These are phyloP conservation scores for Cecropterus lyciades DNA, from an alignment of 1,140 invertebrate genomes.

Conservation along the genomic window DNA sequence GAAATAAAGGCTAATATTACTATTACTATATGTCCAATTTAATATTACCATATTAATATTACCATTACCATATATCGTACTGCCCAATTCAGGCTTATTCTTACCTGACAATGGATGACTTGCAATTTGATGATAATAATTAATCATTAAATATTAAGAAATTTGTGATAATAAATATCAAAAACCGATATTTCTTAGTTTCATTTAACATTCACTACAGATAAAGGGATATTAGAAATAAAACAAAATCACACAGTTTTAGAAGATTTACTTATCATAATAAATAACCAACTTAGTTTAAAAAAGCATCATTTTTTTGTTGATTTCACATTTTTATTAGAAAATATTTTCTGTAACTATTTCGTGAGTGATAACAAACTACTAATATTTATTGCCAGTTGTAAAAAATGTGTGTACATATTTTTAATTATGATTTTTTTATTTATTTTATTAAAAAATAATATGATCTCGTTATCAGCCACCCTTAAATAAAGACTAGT, in stretches of 20 bases:
- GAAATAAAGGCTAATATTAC: too few relatives aligned
- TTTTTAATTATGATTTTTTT: slow-evolving; percentile 44
- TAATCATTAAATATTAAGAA: too few relatives aligned
- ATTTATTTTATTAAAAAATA: slow-evolving; percentile 45
- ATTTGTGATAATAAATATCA: too few relatives aligned
- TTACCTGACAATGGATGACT: too few relatives aligned
- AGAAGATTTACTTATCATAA: slow-evolving; percentile 76
- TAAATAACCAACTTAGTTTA: slow-evolving; percentile 79
- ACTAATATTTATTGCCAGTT: slow-evolving; percentile 47
- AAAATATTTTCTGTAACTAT: slow-evolving; percentile 57
- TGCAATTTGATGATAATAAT: too few relatives aligned
- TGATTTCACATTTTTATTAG: slow-evolving; percentile 53
- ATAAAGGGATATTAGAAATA: slow-evolving; percentile 36
- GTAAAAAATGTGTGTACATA: slow-evolving; percentile 36
- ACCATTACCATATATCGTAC: too few relatives aligned
- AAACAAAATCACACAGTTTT: slow-evolving; percentile 54
- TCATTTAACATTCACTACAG: too few relatives aligned
- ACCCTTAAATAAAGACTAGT: slow-evolving; percentile 70
- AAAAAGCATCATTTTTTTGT: slow-evolving; percentile 74
- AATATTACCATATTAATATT: too few relatives aligned
- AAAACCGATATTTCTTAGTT: too few relatives aligned
- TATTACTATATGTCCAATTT: too few relatives aligned
- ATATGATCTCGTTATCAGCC: slow-evolving; percentile 34
- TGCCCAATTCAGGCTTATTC: too few relatives aligned
- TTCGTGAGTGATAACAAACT: slow-evolving; percentile 40